Base-by-base conservation (phyloP, 2,888 invertebrate genomes). In the Lasioglossum malachurum region DNA sequence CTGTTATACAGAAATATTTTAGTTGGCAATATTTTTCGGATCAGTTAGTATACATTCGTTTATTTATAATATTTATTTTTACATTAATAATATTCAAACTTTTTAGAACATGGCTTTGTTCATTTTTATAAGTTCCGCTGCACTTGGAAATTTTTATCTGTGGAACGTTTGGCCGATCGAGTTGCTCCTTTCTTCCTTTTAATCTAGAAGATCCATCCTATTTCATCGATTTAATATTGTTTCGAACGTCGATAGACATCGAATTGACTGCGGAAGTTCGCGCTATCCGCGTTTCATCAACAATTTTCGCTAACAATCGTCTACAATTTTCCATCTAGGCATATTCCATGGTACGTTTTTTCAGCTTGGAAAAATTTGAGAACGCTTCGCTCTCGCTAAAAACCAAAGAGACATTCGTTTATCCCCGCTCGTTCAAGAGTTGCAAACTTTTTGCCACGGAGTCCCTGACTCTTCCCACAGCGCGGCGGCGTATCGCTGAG, bases 401-500 rank as follows among this genome's bases (percentile, higher is more conserved):
- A 64, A 27, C 23, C 27, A 7, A 7, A 64, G 31, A 31, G 16
- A 31, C 64, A 31, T 64, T 64, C 7, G 12, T 31, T 31, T 16
- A 16, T 64, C 16, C n/a, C 0, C 7, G 64, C 7, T 2, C 7
- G 14, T 31, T 31, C 5, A 19, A 8, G 64, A 64, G 64, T 16
- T 64, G 0, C 64, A 7, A 31, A 64, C 31, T 19, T 64, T 64
- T 64, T 31, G 5, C 31, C 31, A 8, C 16, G 0, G 16, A 27
- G n/a, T 27, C 27, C 4, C 14, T 14, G 27, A 2, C 16, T 31
- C 7, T 14, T 1, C 7, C 7, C 16, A 19, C 7, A 2, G 31
- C 64, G 64, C 31, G 16, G 64, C 31, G 16, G 64, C 31, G 64
- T 31, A 64, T 64, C 64, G 64, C 31, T 35, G 31, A 64, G 80